A percentile compares a stretch with the other conserved stretches of the same genome.
Conservation (phyloP, 2,888 invertebrate genomes). For the Ctenicera cuprea region DNA sequence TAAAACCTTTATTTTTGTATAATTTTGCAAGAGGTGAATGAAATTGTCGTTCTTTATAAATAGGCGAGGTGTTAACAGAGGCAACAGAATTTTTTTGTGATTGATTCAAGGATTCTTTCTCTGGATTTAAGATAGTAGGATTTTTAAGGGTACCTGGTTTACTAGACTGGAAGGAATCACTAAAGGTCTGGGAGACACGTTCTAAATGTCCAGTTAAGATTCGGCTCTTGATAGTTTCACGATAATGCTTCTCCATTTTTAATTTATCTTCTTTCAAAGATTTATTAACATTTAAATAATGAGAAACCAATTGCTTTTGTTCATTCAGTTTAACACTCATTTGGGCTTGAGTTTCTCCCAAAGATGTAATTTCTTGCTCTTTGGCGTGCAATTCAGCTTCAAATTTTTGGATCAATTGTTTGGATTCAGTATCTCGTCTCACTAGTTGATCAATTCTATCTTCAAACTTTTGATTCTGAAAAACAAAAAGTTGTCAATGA, state of each 20-base stretch:
- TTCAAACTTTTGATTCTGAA: constrained; percentile 60
- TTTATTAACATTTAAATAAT: constrained; percentile 60
- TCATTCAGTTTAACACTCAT: constrained; percentile 56
- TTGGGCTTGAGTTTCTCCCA: constrained; percentile 58
- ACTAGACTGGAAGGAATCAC: neutral
- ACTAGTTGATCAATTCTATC: constrained; percentile 55
- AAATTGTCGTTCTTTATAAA: neutral
- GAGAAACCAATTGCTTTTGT: constrained; percentile 58
- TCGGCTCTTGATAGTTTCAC: neutral
- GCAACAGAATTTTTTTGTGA: neutral
- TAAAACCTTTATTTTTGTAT: neutral
- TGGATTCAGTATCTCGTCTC: constrained; percentile 55
- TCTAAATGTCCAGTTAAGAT: neutral
- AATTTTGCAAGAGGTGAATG: neutral
- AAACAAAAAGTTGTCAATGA: constrained; percentile 8
- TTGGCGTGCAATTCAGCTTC: constrained; percentile 58
- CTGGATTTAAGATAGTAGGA: neutral
- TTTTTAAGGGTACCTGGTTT: constrained; percentile 3
- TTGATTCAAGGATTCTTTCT: neutral
- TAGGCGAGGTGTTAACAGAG: neutral
- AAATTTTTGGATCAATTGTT: constrained; percentile 57
- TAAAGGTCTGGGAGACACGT: constrained; percentile 2
- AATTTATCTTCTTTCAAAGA: constrained; percentile 28
- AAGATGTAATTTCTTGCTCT: constrained; percentile 57
- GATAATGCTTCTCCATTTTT: constrained; percentile 21